Percentiles rank a stretch among this genome's conserved stretches.
These are phyloP conservation scores for Drosophila takahashii DNA, from an alignment of 1,140 invertebrate genomes.

Conservation along the genomic window DNA sequence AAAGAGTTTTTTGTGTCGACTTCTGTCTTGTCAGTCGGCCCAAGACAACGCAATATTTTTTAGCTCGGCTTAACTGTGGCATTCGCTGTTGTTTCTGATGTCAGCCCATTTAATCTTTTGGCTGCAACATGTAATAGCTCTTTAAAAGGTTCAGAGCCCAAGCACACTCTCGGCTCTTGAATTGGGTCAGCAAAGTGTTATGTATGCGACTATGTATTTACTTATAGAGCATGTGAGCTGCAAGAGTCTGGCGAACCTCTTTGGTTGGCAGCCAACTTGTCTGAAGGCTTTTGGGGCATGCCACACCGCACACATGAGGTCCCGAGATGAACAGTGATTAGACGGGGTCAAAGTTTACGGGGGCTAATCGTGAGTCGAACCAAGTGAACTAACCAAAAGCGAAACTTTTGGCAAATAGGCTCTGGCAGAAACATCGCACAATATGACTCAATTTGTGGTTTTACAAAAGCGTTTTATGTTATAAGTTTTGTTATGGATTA, in stretches of 20 bases:
- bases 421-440: slow-evolving; percentile 11
- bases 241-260: slow-evolving; percentile 5
- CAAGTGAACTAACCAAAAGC: slow-evolving; percentile 15
- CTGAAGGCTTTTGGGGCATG: slow-evolving; percentile 30
- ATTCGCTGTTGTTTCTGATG: slow-evolving; percentile 23
- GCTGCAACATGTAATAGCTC: slow-evolving; percentile 77
- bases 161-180: slow-evolving; percentile 63
- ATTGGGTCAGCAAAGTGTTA: slow-evolving; percentile 80
- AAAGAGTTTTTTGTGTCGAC: slow-evolving; percentile 17
- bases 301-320: slow-evolving; percentile 69
- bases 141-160: slow-evolving; percentile 76
- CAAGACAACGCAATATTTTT: slow-evolving; percentile 66
- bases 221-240: slow-evolving; percentile 72
- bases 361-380: slow-evolving; percentile 69
- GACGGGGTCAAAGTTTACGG: slow-evolving; percentile 70
- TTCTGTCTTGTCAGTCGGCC: slow-evolving; percentile 55
- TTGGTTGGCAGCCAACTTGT: slow-evolving; percentile 8
- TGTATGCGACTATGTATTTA: slow-evolving; percentile 68
- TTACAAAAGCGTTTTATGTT: neutral
- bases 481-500: neutral
- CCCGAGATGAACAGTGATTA: slow-evolving; percentile 76
- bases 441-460: slow-evolving; percentile 62
- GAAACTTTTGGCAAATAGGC: slow-evolving; percentile 19
- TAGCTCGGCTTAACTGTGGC: slow-evolving; percentile 20
- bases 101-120: slow-evolving; percentile 59